These are phyloP conservation scores for Catocala fraxini DNA, from an alignment of 2,888 invertebrate genomes.

Conservation along the genomic window DNA sequence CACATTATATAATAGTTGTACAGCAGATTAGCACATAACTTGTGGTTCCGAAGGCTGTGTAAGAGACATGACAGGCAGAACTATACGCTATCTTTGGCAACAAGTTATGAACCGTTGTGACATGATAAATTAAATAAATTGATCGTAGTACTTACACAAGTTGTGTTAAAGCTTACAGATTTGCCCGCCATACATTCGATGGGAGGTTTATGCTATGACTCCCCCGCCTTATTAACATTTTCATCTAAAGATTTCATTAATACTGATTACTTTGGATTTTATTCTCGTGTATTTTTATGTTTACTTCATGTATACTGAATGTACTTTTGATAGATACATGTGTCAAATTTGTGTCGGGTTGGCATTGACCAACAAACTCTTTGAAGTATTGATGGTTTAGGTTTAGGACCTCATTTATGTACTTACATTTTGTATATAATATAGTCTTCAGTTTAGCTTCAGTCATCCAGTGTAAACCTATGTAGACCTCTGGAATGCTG, in stretches of 20 bases:
- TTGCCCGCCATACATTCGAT: conserved; percentile 74
- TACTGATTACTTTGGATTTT: conserved; percentile 41
- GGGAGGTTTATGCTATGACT: conserved; percentile 46
- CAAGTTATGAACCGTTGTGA: neutral
- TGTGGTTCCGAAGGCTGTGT: too few relatives aligned
- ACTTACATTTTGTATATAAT: neutral
- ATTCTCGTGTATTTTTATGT: conserved; percentile 31
- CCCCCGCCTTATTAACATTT: conserved; percentile 60
- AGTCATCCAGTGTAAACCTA: too few relatives aligned
- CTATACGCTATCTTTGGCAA: too few relatives aligned
- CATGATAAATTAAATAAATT: neutral
- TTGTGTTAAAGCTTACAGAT: conserved; percentile 72
- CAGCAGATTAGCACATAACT: too few relatives aligned
- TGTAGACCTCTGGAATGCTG: too few relatives aligned
- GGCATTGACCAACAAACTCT: conserved; percentile 20
- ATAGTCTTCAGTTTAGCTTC: too few relatives aligned
- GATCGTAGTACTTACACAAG: conserved; percentile 65
- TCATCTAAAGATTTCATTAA: conserved; percentile 57
- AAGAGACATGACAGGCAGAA: neutral
- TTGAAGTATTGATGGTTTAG: neutral
- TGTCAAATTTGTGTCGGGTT: conserved; percentile 37
- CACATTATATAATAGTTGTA: too few relatives aligned
- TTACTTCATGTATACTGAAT: conserved; percentile 29
- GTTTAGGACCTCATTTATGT: conserved; percentile 16
- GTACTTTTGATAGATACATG: conserved; percentile 21